A percentile compares a stretch with the other conserved stretches of the same genome.
These are phyloP conservation scores for Trogon surrucura DNA, from an alignment of 2,113 vertebrate species.

Conservation along the genomic window DNA sequence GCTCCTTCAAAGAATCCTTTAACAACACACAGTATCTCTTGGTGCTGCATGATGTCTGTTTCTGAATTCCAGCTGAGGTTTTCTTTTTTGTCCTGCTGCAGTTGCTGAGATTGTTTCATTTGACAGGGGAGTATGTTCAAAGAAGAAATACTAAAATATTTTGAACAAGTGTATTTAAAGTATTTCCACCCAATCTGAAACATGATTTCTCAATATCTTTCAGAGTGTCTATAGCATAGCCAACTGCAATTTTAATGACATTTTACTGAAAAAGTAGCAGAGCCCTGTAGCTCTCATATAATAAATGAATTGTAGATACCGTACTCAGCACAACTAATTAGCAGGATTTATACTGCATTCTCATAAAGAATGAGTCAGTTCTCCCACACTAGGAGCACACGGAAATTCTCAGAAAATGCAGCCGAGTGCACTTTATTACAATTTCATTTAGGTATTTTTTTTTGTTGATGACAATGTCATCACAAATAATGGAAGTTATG, in stretches of 20 bases:
- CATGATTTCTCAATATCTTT: neutral
- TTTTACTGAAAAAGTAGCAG: neutral
- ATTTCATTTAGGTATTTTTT: neutral
- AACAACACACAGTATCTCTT: neutral
- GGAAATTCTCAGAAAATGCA: constrained; percentile 17
- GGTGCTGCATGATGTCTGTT: neutral
- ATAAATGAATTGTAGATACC: constrained; percentile 20
- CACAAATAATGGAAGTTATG: neutral
- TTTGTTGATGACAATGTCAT: neutral
- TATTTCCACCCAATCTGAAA: neutral
- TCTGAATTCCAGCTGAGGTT: constrained; percentile 21
- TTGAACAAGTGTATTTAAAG: neutral
- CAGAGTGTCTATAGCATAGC: neutral
- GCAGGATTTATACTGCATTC: neutral
- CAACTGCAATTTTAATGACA: neutral
- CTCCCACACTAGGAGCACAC: neutral
- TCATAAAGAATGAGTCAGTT: constrained; percentile 14
- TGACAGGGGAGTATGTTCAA: neutral
- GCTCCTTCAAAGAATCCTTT: neutral
- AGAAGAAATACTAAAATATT: neutral
- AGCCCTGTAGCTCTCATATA: neutral
- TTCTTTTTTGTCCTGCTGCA: neutral
- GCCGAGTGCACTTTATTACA: neutral
- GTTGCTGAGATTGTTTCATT: neutral
- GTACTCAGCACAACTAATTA: constrained; percentile 18